Evolutionary conservation across 2,797 vertebrate genomes (phyloP).

Genomic region (Sebastes elongatus): DNA sequence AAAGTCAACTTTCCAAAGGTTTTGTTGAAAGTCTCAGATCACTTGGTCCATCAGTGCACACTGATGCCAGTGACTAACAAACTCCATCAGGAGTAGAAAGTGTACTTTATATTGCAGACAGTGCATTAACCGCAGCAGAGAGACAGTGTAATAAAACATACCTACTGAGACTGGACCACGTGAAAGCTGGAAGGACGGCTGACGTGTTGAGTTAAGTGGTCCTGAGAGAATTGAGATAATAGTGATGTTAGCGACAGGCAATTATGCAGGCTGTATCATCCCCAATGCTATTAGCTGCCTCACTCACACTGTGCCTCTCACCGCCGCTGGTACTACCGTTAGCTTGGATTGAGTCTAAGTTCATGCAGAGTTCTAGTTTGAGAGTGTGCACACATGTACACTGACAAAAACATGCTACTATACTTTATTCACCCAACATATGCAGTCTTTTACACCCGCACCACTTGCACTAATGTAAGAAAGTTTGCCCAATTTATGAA

Average conservation of each 20-base stretch:
- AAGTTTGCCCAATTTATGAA: not conserved
- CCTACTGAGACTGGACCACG: conserved; percentile 32
- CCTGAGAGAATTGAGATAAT: conserved; percentile 47
- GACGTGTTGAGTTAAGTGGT: conserved; percentile 40
- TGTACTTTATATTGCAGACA: not conserved
- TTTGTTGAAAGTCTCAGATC: not conserved
- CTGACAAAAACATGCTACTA: not conserved
- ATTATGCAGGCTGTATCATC: conserved; percentile 36
- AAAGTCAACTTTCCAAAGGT: not conserved
- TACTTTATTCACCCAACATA: not conserved
- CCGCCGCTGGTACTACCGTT: not conserved
- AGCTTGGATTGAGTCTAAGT: not conserved
- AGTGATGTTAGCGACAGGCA: conserved; percentile 37
- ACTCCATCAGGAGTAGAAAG: not conserved
- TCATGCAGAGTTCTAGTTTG: not conserved
- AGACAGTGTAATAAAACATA: conserved; percentile 29
- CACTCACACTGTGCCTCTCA: not conserved
- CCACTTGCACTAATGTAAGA: not conserved
- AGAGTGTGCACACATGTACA: not conserved
- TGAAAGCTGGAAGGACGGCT: conserved; percentile 39
- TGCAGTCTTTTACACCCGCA: not conserved
- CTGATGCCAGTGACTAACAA: not conserved
- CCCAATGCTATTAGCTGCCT: conserved; percentile 13
- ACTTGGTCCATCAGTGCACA: not conserved
- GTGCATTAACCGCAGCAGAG: conserved; percentile 17